These are phyloP conservation scores for Microplitis mediator DNA, from an alignment of 1,140 invertebrate genomes.

Conservation along the genomic window DNA sequence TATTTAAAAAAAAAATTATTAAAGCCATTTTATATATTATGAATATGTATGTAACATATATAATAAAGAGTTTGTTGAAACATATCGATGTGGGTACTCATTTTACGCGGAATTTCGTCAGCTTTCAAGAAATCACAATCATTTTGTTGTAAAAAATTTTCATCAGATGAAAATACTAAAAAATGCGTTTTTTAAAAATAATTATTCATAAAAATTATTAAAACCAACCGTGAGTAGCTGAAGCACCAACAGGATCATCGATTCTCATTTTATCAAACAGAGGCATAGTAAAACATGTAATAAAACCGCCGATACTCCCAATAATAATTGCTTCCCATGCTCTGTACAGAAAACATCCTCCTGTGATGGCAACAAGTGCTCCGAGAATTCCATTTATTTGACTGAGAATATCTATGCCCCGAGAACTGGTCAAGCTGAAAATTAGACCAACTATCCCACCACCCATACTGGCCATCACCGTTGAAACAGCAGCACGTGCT, in stretches of 20 bases:
- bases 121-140: no score
- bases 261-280: constrained; percentile 78
- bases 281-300: constrained; percentile 74
- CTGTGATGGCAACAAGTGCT: constrained; percentile 85
- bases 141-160: no score
- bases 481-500: constrained; percentile 85
- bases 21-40: no score
- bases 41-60: no score
- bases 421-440: constrained; percentile 71
- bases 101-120: no score
- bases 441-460: constrained; percentile 80
- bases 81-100: no score
- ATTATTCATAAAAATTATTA: neutral
- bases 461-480: constrained; percentile 87
- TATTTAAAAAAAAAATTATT: no score
- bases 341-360: constrained; percentile 85
- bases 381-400: constrained; percentile 90
- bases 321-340: constrained; percentile 87
- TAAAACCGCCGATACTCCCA: constrained; percentile 76
- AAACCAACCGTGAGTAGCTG: constrained; percentile 78
- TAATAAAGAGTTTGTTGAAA: no score
- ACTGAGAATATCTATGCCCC: constrained; percentile 81
- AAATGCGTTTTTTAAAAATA: neutral
- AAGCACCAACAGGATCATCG: constrained; percentile 91
- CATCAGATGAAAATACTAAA: neutral